Conservation (phyloP, 2,113 vertebrate genomes). For the Chloroceryle aenea region DNA sequence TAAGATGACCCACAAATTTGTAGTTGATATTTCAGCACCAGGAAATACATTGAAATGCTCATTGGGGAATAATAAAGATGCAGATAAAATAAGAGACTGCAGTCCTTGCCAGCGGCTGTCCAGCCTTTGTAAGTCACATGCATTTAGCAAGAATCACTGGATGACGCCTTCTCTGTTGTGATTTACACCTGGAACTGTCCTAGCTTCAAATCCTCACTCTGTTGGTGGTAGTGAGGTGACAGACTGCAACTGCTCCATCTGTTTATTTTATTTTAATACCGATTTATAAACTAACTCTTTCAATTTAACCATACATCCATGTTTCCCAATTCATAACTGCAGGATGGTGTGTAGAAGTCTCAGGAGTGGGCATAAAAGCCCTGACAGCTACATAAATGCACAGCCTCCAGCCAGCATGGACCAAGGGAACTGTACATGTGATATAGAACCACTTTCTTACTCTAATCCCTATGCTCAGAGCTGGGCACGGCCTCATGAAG, state of each 20-base stretch:
- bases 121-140: not conserved
- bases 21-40: not conserved
- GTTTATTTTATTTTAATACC: not conserved
- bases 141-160: not conserved
- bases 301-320: not conserved
- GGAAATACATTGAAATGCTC: not conserved
- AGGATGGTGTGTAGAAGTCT: not conserved
- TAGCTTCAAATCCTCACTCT: not conserved
- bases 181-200: not conserved
- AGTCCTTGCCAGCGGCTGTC: not conserved
- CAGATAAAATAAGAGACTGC: not conserved
- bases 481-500: not conserved
- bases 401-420: not conserved
- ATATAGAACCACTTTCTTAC: not conserved
- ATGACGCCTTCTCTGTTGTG: not conserved
- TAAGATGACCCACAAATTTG: not conserved
- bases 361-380: not conserved
- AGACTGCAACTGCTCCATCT: not conserved
- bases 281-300: not conserved
- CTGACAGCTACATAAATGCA: not conserved
- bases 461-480: not conserved
- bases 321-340: not conserved
- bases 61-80: not conserved
- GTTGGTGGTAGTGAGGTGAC: rapidly evolving
- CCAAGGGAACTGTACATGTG: not conserved